Percentiles rank a stretch among this genome's conserved stretches.
Evolutionary conservation across 1,140 invertebrate species (phyloP).

Genomic region (Archegozetes longisetosus): DNA sequence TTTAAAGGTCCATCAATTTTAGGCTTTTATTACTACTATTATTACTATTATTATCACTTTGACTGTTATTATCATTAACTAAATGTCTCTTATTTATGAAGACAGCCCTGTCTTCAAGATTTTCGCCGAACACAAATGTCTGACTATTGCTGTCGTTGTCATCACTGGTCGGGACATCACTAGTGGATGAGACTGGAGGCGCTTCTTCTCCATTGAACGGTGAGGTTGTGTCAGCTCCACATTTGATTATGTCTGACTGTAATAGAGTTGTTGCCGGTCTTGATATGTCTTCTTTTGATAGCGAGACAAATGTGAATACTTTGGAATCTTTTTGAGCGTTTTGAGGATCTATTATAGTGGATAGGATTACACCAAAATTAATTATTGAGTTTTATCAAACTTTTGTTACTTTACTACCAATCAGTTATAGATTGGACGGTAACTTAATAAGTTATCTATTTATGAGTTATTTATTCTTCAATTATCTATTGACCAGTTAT

Average conservation of each 20-base stretch:
- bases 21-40: neutral
- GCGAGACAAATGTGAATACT: neutral
- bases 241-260: neutral
- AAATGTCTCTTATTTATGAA: neutral
- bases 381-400: too few relatives aligned
- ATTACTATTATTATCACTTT: conserved; percentile 1
- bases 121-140: conserved; percentile 74
- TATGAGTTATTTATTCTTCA: too few relatives aligned
- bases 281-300: neutral
- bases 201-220: neutral
- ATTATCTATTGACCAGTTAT: too few relatives aligned
- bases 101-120: conserved; percentile 59
- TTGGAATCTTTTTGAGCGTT: neutral
- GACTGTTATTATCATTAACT: neutral
- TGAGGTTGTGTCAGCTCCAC: neutral
- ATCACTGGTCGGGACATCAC: neutral
- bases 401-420: too few relatives aligned
- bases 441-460: too few relatives aligned
- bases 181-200: neutral
- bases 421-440: too few relatives aligned
- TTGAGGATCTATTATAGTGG: too few relatives aligned
- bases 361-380: too few relatives aligned
- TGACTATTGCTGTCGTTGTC: conserved; percentile 18
- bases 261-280: neutral
- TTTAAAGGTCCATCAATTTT: too few relatives aligned